Evolutionary conservation across 1,140 invertebrate species (phyloP), one percentile per base, ranked within the genome.

Genomic region (Drosophila lowei): DNA sequence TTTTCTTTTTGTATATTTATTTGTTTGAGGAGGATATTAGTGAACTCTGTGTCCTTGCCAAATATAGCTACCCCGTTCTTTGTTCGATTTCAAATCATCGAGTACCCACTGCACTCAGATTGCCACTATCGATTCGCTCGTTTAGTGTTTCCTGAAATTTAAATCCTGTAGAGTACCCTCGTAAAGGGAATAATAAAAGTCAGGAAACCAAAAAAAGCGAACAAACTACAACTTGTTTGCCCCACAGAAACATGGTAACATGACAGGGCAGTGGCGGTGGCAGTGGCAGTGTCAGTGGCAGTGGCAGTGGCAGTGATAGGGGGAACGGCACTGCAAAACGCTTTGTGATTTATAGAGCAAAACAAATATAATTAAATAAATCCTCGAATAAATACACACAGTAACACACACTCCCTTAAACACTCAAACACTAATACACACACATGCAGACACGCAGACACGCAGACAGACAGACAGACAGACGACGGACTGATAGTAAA

Each of bases 351-450:
- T 64, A 64, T 73, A 56, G 48, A 58, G 52, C 46, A 63, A 73
- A 48, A 55, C 70, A 73, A 64, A 65, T 73, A 73, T 73, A 73
- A 73, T 73, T 73, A 73, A 73, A 73, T 73, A 73, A 73, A 73
- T 73, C 59, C 57, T 50, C 34, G 54, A 52, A 66, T 53, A 81
- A 53, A 66, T 47, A 72, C 55, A 65, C 28, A 43, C 34, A 18
- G 18, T 2, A 18, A 2, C 18, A 18, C 18, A 18, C 18, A 18
- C 18, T 18, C 18, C 1, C 18, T 18, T 18, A 18, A 18, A 42
- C 13, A 42, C 23, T 63, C 34, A 46, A 18, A 58, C 16, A 13
- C 6, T 28, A 2, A 64, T 23, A 54, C 44, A 46, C 8, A 34
- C 41, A 56, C 43, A 34, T 18, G 11, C 52, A 53, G 1, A 56